phyloP scores from a whole-genome alignment of 2,888 invertebrate species.

The Limenitis camilla region DNA sequence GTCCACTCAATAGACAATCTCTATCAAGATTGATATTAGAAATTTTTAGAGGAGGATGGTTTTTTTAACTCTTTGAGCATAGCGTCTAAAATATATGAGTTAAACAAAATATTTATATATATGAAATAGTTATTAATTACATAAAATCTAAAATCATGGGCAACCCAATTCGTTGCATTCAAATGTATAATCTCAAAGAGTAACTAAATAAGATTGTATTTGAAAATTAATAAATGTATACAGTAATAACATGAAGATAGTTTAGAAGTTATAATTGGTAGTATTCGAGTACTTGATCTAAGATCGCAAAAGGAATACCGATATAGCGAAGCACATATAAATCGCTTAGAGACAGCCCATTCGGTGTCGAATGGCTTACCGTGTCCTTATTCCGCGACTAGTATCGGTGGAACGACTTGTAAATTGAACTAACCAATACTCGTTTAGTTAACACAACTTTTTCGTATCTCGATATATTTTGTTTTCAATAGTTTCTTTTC shows the following conservation, averaged over 20 bases:
- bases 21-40: too few relatives aligned
- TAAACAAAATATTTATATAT: too few relatives aligned
- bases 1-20: too few relatives aligned
- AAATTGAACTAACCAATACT: constrained; percentile 7
- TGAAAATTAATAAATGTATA: background rate
- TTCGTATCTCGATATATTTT: background rate
- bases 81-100: too few relatives aligned
- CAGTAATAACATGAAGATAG: constrained; percentile 3
- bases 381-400: constrained; percentile 42
- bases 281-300: constrained; percentile 15
- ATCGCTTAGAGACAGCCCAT: constrained; percentile 55
- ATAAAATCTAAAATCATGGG: too few relatives aligned
- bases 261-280: constrained; percentile 13
- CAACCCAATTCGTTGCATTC: too few relatives aligned
- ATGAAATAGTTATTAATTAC: too few relatives aligned
- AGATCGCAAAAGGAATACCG: constrained; percentile 39
- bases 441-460: background rate
- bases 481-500: background rate
- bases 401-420: constrained; percentile 12
- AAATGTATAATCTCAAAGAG: too few relatives aligned
- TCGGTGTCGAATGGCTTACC: constrained; percentile 49
- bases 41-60: too few relatives aligned
- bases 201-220: too few relatives aligned
- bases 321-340: constrained; percentile 46
- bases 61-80: too few relatives aligned